phyloP scores from a whole-genome alignment of 2,888 invertebrate genomes.

The Campoplex nolae region DNA sequence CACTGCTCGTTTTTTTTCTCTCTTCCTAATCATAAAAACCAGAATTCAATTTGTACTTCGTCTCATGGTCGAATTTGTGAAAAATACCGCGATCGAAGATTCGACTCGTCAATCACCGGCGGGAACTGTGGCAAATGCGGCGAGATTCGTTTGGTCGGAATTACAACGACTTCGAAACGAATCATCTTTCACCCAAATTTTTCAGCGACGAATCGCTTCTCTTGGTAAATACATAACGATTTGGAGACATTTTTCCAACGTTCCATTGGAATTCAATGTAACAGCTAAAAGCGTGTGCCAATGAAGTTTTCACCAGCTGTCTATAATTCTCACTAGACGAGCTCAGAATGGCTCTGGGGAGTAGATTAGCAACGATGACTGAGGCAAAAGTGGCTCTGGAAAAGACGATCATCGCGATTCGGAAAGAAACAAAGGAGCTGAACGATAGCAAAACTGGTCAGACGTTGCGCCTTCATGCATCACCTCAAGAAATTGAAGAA shows the following conservation, averaged over 20 bases:
- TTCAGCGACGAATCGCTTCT: constrained; percentile 2
- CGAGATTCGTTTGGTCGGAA: constrained; percentile 54
- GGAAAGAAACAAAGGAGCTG: constrained; percentile 37
- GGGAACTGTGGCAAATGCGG: constrained; percentile 38
- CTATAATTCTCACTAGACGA: constrained; percentile 63
- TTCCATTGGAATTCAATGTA: too few species aligned
- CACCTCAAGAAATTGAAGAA: not conserved
- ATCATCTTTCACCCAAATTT: not conserved
- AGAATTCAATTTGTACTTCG: constrained; percentile 72
- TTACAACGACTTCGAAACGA: constrained; percentile 18
- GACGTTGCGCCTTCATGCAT: not conserved
- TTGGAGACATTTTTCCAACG: not conserved
- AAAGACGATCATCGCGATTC: constrained; percentile 46
- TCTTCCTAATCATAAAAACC: not conserved
- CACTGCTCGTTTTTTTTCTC: not conserved
- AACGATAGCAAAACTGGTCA: not conserved
- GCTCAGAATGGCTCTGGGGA: constrained; percentile 70
- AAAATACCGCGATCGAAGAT: not conserved
- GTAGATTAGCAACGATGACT: constrained; percentile 69
- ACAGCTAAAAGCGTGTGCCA: not conserved
- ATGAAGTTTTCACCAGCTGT: not conserved
- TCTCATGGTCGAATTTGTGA: constrained; percentile 68
- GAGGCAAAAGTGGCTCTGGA: constrained; percentile 73
- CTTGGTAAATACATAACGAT: constrained; percentile 17
- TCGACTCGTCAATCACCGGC: not conserved